Evolutionary conservation across 37 sponge, comb jelly and placozoan genomes (phyloP).

Genomic region (Halichondria panicea): DNA sequence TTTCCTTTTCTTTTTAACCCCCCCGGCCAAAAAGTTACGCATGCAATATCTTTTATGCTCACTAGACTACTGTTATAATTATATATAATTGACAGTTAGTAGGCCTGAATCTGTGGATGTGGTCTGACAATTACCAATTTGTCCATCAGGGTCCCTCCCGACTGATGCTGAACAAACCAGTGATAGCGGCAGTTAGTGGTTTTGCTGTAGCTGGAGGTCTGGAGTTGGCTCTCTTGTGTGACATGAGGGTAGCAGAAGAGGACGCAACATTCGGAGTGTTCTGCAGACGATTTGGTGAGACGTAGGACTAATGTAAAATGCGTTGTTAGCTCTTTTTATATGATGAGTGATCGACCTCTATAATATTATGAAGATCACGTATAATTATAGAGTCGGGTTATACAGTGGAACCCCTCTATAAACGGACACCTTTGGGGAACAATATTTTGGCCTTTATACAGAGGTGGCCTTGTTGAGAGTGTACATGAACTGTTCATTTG

Average conservation of each 20-base stretch:
- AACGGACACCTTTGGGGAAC: too few relatives aligned
- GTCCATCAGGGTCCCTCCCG: conserved; percentile 74
- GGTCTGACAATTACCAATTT: too few relatives aligned
- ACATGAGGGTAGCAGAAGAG: conserved; percentile 68
- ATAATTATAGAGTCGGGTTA: neutral
- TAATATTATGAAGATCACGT: neutral
- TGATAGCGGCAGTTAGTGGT: conserved; percentile 70
- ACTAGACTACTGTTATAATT: neutral
- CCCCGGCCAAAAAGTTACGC: too few relatives aligned
- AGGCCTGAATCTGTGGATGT: too few relatives aligned
- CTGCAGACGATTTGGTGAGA: conserved; percentile 65
- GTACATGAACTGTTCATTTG: too few relatives aligned
- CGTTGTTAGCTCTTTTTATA: too few relatives aligned
- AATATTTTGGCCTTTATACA: too few relatives aligned
- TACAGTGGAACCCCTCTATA: neutral
- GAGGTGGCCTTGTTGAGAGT: too few relatives aligned
- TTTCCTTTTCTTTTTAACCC: too few relatives aligned
- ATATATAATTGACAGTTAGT: too few relatives aligned
- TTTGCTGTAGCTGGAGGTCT: conserved; percentile 82
- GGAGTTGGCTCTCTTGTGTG: conserved; percentile 74
- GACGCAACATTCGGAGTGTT: conserved; percentile 66
- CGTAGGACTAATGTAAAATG: too few relatives aligned
- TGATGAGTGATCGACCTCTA: neutral
- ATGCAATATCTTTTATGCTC: too few relatives aligned
- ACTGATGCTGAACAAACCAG: conserved; percentile 52